These are phyloP conservation scores for Scartelaos histophorus DNA, from an alignment of 2,113 vertebrate species.

Conservation along the genomic window DNA sequence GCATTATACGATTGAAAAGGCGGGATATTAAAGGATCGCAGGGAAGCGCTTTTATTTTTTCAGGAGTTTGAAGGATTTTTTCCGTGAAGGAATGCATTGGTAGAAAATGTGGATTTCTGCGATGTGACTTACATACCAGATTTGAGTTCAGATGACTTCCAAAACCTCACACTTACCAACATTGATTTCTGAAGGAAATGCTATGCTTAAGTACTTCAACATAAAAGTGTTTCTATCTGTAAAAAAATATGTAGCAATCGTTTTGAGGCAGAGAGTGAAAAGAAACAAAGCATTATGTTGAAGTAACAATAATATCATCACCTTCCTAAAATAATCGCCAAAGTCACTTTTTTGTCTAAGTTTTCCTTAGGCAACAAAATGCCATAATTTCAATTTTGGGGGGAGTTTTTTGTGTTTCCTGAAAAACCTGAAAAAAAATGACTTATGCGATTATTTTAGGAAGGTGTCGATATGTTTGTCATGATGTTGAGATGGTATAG, in stretches of 20 bases:
- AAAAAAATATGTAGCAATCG: not conserved
- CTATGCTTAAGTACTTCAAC: too few species aligned
- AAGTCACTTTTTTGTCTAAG: too few species aligned
- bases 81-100: not conserved
- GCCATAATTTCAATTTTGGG: too few species aligned
- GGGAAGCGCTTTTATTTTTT: constrained; percentile 6
- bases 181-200: not conserved
- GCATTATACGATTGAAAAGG: constrained; percentile 12
- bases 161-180: not conserved
- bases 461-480: too few species aligned
- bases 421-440: too few species aligned
- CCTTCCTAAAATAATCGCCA: too few species aligned
- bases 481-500: too few species aligned
- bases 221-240: not conserved
- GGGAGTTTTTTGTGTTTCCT: too few species aligned
- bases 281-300: too few species aligned
- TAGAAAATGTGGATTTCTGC: not conserved
- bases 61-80: not conserved
- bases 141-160: not conserved
- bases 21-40: constrained; percentile 4
- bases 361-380: too few species aligned
- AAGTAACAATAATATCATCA: too few species aligned
- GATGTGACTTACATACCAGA: not conserved
- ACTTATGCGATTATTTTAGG: too few species aligned
- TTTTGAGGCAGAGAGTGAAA: not conserved